phyloP scores from a whole-genome alignment of 2,113 vertebrate genomes.

The Pandion haliaetus region DNA sequence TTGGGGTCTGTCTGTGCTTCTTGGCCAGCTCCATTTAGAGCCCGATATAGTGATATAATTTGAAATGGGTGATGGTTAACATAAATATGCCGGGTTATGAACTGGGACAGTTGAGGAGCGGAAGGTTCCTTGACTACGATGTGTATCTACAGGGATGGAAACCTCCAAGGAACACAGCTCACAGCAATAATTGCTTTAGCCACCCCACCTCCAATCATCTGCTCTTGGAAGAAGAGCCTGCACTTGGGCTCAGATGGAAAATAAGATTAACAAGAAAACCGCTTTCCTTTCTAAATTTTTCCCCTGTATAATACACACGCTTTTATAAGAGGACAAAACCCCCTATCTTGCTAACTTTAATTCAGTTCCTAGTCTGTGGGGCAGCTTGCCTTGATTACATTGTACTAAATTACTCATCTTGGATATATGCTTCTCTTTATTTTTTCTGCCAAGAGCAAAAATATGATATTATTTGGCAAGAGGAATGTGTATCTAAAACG shows the following conservation, averaged over 20 bases:
- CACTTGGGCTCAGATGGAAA: background rate
- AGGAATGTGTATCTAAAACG: slow-evolving; percentile 21
- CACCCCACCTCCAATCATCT: background rate
- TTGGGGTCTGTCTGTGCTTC: background rate
- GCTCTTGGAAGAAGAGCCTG: background rate
- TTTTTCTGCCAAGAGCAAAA: slow-evolving; percentile 42
- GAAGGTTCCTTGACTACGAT: background rate
- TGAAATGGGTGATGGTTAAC: background rate
- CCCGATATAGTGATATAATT: background rate
- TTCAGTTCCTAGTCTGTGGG: background rate
- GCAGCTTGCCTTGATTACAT: slow-evolving; percentile 47
- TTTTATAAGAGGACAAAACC: background rate
- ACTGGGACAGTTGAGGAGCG: background rate
- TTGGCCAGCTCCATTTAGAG: background rate
- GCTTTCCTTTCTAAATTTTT: background rate
- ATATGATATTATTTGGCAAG: slow-evolving; percentile 45
- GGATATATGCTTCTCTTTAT: slow-evolving; percentile 5
- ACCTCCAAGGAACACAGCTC: background rate
- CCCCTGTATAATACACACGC: background rate
- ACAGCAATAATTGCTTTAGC: background rate
- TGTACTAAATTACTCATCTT: slow-evolving; percentile 33
- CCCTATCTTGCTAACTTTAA: background rate
- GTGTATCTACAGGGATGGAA: background rate
- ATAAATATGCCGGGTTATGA: background rate
- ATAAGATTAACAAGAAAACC: background rate